These are phyloP conservation scores for Zaprionus africanus DNA, from an alignment of 1,140 invertebrate genomes.

Conservation along the genomic window DNA sequence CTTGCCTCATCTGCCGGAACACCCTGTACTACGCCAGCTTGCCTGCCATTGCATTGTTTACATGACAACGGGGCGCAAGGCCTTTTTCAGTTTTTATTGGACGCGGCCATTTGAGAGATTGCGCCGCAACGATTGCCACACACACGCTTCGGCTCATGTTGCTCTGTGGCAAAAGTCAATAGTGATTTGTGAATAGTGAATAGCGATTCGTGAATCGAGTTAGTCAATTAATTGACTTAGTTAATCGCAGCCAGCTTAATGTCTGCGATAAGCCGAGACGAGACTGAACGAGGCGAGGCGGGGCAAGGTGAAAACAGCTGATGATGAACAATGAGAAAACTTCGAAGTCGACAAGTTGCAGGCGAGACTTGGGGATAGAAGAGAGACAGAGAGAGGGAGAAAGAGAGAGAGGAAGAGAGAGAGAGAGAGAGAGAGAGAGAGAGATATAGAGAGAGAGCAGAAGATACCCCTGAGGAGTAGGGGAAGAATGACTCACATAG, in stretches of 20 bases:
- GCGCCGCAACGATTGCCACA: conserved; percentile 63
- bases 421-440: background rate
- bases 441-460: background rate
- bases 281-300: background rate
- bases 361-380: background rate
- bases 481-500: conserved; percentile 59
- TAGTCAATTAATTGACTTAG: conserved; percentile 72
- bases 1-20: background rate
- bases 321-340: conserved; percentile 24
- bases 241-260: conserved; percentile 54
- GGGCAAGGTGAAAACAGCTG: conserved; percentile 23
- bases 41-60: conserved; percentile 72
- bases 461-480: no score
- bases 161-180: conserved; percentile 34
- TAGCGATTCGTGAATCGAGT: conserved; percentile 8
- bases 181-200: conserved; percentile 55
- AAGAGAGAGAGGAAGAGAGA: background rate
- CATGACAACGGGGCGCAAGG: conserved; percentile 47
- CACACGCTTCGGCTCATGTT: conserved; percentile 22
- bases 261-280: conserved; percentile 43
- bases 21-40: conserved; percentile 59
- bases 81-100: conserved; percentile 61
- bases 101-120: conserved; percentile 63
- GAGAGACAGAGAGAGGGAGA: background rate
- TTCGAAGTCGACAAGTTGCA: conserved; percentile 27